Evolutionary conservation across 2,888 invertebrate species (phyloP), one percentile per base, ranked within the genome.

Genomic region (Drosophila formosana): DNA sequence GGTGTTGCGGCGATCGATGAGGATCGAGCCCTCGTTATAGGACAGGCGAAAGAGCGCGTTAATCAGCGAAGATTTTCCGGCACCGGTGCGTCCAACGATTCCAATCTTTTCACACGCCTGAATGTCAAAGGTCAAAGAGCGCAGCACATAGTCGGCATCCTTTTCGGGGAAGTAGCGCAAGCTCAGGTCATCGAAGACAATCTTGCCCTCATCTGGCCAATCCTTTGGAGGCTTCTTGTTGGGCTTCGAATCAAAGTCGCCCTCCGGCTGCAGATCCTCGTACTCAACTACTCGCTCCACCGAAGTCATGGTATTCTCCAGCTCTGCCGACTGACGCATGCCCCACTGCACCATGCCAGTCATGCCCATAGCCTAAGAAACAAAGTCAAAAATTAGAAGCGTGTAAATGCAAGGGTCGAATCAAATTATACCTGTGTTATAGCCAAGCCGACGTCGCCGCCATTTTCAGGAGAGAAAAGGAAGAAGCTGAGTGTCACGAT

Each of bases 261-360:
- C 92, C 92, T 93, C 93, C 0, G 92, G 81, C 58, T 92, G 90
- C 47, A 93, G 84, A 51, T 88, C 75, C 47, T 94, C 94, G 90
- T 96, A 97, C 85, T 96, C 96, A 72, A 95, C 92, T 67, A 95
- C 94, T 78, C 95, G 94, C 92, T 99, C 98, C 0, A 98, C 98
- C 4, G 97, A 96, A 3, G 96, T 97, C 97, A 97, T 97, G 78
- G 96, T 96, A 89, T 97, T 97, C 90, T 96, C 96, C 7, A 97
- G 92, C 91, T 98, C 98, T 0, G 98, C 97, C 80, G 97, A 97
- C 92, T 98, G 98, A 8, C 98, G 93, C 95, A 98, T 97, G 28
- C 97, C 97, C 97, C 98, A 98, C 63, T 92, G 93, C 4, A 93
- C 92, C 92, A 93, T 93, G 8, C 96, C 96, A 0, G 96, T 96